These are phyloP conservation scores for Decapterus maruadsi DNA, from an alignment of 2,797 vertebrate species.

Conservation along the genomic window DNA sequence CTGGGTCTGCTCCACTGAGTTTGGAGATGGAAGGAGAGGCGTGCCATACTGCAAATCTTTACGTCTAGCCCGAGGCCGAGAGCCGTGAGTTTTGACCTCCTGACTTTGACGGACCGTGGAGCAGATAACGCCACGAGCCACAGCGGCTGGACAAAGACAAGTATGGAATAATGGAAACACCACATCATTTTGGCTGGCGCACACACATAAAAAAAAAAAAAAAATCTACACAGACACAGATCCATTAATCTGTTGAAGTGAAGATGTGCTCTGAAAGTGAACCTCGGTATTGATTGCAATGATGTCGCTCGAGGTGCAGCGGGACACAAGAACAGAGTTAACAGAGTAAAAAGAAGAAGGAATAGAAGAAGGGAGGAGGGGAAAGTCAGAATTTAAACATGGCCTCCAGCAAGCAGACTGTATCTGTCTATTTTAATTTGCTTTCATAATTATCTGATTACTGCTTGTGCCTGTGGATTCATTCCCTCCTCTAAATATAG, in stretches of 20 bases:
- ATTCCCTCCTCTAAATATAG: conserved; percentile 75
- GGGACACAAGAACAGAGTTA: conserved; percentile 47
- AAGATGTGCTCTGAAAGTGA: conserved; percentile 47
- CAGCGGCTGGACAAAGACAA: conserved; percentile 4
- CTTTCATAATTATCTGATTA: conserved; percentile 85
- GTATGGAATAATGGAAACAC: conserved; percentile 45
- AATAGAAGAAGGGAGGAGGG: conserved; percentile 26
- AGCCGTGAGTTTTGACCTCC: conserved; percentile 50
- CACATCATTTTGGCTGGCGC: conserved; percentile 20
- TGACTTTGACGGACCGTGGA: conserved; percentile 49
- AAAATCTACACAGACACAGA: conserved; percentile 27
- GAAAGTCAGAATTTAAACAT: conserved; percentile 54
- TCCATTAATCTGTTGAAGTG: conserved; percentile 61
- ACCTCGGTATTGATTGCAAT: conserved; percentile 53
- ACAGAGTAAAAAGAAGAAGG: conserved; percentile 42
- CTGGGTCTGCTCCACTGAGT: conserved; percentile 27
- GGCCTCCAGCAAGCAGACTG: conserved; percentile 74
- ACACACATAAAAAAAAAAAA: not conserved
- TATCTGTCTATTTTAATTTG: conserved; percentile 84
- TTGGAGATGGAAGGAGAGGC: conserved; percentile 22
- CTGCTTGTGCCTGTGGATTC: conserved; percentile 73
- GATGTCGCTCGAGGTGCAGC: conserved; percentile 51
- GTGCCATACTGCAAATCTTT: conserved; percentile 42
- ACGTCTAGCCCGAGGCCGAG: conserved; percentile 49
- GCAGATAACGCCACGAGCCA: conserved; percentile 57